A percentile compares a stretch with the other conserved stretches of the same genome.
These are phyloP conservation scores for Cremastinae sp. DNA, from an alignment of 2,888 invertebrate species.

Conservation along the genomic window DNA sequence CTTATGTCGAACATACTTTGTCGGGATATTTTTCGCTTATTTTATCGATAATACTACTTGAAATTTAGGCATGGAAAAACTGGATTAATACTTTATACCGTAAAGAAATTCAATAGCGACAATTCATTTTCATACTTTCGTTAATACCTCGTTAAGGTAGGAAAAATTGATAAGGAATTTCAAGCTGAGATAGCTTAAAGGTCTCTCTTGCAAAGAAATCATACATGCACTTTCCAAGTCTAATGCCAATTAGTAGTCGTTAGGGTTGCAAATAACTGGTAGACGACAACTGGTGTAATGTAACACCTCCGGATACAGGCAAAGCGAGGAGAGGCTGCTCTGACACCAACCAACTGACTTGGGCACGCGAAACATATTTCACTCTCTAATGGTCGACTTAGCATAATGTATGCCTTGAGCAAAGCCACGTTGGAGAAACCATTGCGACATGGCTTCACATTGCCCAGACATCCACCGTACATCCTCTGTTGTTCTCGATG, in stretches of 20 bases:
- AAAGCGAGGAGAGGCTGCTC: constrained; percentile 36
- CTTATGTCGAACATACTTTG: no score
- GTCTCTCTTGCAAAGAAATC: constrained; percentile 16
- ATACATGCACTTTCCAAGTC: constrained; percentile 54
- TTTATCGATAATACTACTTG: no score
- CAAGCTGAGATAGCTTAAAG: constrained; percentile 4
- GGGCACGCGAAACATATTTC: constrained; percentile 77
- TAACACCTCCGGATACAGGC: constrained; percentile 63
- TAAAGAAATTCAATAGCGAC: no score
- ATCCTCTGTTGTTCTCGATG: constrained; percentile 30
- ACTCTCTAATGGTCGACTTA: constrained; percentile 76
- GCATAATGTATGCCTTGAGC: constrained; percentile 75
- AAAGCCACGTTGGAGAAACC: constrained; percentile 56
- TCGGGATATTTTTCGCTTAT: no score
- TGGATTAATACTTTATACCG: no score
- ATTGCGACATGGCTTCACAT: constrained; percentile 28
- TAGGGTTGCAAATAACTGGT: constrained; percentile 74
- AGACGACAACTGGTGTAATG: constrained; percentile 66
- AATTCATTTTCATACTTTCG: no score
- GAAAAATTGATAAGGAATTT: constrained; percentile 57
- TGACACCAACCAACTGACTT: constrained; percentile 72
- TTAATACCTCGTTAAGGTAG: no score
- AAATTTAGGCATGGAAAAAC: no score
- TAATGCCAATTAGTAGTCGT: constrained; percentile 73
- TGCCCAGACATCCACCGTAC: constrained; percentile 48